Evolutionary conservation across 2,113 vertebrate genomes (phyloP).

Genomic region (Tenrec ecaudatus): DNA sequence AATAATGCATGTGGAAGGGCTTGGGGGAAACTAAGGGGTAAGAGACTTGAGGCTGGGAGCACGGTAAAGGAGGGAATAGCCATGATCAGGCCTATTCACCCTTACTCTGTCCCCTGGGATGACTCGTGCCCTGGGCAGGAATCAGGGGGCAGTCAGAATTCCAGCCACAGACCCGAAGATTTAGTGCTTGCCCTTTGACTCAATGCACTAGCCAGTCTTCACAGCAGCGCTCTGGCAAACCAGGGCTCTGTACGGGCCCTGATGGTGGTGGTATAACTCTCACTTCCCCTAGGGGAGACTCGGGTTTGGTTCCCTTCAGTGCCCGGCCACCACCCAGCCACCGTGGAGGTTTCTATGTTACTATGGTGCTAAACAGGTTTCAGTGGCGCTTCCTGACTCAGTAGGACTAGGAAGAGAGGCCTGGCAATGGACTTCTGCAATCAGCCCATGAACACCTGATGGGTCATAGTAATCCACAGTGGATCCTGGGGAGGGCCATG

Average conservation of each 20-base stretch:
- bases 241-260: background rate
- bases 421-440: background rate
- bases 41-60: background rate
- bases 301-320: background rate
- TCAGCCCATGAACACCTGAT: background rate
- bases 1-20: background rate
- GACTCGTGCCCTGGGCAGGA: background rate
- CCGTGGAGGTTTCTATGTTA: background rate
- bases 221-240: background rate
- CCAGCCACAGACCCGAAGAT: background rate
- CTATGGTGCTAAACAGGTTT: background rate
- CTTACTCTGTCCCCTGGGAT: background rate
- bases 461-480: background rate
- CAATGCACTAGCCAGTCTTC: background rate
- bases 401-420: background rate
- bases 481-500: background rate
- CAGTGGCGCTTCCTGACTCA: background rate
- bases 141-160: background rate
- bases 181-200: background rate
- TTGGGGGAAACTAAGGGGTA: background rate
- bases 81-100: fast-evolving
- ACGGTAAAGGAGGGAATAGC: background rate
- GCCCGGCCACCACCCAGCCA: background rate
- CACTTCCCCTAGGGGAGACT: background rate
- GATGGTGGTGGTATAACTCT: background rate